These are phyloP conservation scores for Hormaphis cornu DNA, from an alignment of 1,140 invertebrate species.

Conservation along the genomic window DNA sequence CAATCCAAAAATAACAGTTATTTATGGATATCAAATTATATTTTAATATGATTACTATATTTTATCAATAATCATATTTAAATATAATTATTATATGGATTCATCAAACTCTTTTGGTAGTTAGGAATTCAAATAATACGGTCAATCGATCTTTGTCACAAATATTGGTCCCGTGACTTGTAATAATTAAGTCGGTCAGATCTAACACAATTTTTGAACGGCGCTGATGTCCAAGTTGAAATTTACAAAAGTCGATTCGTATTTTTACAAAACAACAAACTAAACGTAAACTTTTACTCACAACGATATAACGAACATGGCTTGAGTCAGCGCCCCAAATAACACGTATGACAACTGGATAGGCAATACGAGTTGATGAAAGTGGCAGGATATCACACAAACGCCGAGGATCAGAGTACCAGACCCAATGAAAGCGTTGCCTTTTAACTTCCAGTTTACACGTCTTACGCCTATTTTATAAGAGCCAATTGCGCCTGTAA, in stretches of 20 bases:
- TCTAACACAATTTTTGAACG: too few species aligned
- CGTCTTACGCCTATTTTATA: slow-evolving; percentile 16
- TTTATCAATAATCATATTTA: too few species aligned
- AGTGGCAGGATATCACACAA: background rate
- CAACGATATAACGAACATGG: slow-evolving; percentile 5
- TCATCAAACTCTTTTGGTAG: too few species aligned
- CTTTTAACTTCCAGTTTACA: slow-evolving; percentile 18
- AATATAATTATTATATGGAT: too few species aligned
- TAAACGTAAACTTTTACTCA: background rate
- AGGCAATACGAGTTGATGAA: slow-evolving; percentile 5
- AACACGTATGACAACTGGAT: slow-evolving; percentile 6
- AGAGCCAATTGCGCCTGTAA: background rate
- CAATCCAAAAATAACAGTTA: too few species aligned
- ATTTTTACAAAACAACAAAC: background rate
- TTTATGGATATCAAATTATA: too few species aligned
- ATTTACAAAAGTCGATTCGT: background rate
- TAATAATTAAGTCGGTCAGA: too few species aligned
- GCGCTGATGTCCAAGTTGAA: too few species aligned
- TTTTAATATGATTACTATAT: too few species aligned
- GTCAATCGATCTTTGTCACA: too few species aligned
- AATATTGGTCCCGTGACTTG: too few species aligned
- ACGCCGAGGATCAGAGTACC: background rate
- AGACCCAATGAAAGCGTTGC: slow-evolving; percentile 10
- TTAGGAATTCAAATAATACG: too few species aligned
- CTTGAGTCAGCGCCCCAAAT: background rate